These are phyloP conservation scores for Gallinago nigripennis DNA, from an alignment of 2,797 vertebrate genomes.

Conservation along the genomic window DNA sequence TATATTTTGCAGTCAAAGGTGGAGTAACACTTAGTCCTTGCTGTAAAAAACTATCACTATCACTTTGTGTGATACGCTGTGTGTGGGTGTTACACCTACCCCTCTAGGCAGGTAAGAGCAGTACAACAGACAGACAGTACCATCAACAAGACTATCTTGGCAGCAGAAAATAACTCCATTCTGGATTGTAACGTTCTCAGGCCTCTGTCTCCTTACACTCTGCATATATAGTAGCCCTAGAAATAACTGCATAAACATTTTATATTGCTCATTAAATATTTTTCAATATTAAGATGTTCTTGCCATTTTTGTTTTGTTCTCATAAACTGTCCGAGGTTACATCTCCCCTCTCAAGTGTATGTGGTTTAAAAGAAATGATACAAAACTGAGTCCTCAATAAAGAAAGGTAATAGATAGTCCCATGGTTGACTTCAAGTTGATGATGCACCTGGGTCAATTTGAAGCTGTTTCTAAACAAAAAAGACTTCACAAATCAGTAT, in stretches of 20 bases:
- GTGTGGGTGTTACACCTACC: background rate
- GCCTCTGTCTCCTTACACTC: background rate
- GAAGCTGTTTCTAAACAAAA: slow-evolving; percentile 33
- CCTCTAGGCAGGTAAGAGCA: background rate
- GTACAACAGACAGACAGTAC: background rate
- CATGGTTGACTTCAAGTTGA: background rate
- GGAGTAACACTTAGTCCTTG: background rate
- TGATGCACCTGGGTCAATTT: background rate
- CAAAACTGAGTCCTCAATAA: slow-evolving; percentile 1
- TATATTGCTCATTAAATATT: slow-evolving; percentile 10
- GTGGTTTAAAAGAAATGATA: slow-evolving; percentile 34
- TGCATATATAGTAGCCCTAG: background rate
- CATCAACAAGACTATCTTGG: background rate
- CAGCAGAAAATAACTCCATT: slow-evolving; percentile 12
- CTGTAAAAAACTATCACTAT: background rate
- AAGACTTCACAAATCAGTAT: background rate
- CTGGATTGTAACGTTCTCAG: background rate
- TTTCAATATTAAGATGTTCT: background rate
- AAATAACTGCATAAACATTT: slow-evolving; percentile 7
- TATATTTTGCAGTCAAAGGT: background rate
- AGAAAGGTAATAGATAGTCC: background rate
- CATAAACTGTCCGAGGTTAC: background rate
- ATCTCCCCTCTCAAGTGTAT: background rate
- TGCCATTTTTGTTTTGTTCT: slow-evolving; percentile 30
- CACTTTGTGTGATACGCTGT: background rate